Base-by-base conservation (phyloP, 2,797 vertebrate species). In the Danio jaintianensis region DNA sequence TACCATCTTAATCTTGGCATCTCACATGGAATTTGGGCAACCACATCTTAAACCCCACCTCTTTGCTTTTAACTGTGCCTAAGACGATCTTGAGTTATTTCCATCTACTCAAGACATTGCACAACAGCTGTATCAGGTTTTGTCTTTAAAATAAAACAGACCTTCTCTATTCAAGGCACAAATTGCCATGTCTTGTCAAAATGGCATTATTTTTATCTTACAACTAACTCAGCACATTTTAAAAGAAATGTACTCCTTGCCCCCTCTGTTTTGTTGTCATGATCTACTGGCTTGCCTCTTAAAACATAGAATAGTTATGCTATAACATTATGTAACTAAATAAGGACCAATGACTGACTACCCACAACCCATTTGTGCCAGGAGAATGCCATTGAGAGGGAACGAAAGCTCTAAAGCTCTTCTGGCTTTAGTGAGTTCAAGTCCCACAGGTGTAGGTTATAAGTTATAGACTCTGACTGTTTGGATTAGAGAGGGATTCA, bases 401-500 rank as follows among this genome's bases (percentile, higher is more conserved):
- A 55, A 38, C 13, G 36, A 48, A 59, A 36, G 71, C 9, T 3
- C 18, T 45, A 73, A 59, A 73, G 55, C 71, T 36, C 20, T 7
- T 73, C 42, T 61, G 71, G 55, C 55, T 61, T 73, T 59, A 45
- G 55, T 55, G 16, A 66, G 50, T 50, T 69, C 15, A 4, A 47
- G 48, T 81, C 38, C 58, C 74, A 78, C 73, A 82, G 82, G 73
- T 75, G 80, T 40, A 22, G 20, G 62, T 62, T 75, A 40, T 74
- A 78, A 80, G 80, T 77, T 79, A 68, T 61, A 67, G 18, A 43
- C 13, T 47, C 72, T 52, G 64, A 70, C 70, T 63, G 36, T 71
- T 43, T 53, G 75, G 83, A 83, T 86, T 77, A 83, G 53, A 50
- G 38, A 77, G 64, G 75, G 78, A 78, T 79, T 82, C 66, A 71